Conservation (phyloP, 2,113 vertebrate species). For the Erpornis zantholeuca region DNA sequence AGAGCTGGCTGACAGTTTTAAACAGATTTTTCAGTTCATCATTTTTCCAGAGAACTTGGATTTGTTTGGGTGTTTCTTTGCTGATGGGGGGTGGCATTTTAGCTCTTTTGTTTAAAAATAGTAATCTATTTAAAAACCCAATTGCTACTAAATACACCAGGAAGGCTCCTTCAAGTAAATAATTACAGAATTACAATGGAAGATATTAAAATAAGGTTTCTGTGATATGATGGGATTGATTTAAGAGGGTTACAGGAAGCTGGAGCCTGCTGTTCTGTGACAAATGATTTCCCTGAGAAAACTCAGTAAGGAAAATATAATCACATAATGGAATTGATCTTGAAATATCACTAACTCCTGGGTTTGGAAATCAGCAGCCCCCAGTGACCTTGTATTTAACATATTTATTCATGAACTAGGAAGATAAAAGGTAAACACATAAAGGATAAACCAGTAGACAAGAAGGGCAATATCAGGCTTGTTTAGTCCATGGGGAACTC, state of each 20-base stretch:
- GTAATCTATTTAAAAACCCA: background rate
- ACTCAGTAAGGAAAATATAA: constrained; percentile 28
- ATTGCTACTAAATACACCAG: background rate
- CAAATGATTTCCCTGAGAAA: background rate
- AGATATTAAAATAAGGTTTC: background rate
- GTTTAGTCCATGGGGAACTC: background rate
- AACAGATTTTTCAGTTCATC: background rate
- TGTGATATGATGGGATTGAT: background rate
- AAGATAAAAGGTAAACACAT: background rate
- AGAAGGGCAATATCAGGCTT: background rate
- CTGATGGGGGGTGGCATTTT: background rate
- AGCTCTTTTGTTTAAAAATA: background rate
- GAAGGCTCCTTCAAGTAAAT: background rate
- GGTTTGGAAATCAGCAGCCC: background rate
- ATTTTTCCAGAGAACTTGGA: background rate
- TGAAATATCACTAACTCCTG: background rate
- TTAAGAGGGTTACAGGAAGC: constrained; percentile 22
- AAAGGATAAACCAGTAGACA: background rate
- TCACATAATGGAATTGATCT: constrained; percentile 31
- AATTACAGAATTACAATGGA: background rate
- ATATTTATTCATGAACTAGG: background rate
- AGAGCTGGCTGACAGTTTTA: background rate
- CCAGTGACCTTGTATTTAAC: background rate
- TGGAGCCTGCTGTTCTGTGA: constrained; percentile 1
- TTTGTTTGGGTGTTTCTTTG: background rate